Evolutionary conservation across 1,140 invertebrate genomes (phyloP).

Genomic region (Pseudachorutes palmiensis): DNA sequence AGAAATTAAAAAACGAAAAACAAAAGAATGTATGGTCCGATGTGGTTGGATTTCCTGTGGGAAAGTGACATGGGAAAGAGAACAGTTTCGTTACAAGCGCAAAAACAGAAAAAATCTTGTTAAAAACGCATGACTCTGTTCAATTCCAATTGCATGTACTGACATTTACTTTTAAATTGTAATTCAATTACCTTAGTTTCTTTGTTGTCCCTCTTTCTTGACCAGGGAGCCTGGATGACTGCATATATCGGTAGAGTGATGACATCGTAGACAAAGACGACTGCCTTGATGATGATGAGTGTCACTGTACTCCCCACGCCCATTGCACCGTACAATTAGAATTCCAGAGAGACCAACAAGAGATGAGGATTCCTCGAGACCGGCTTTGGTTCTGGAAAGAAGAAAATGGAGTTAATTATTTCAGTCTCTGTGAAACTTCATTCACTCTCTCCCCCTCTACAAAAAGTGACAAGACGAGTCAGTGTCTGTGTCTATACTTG

Average conservation of each 20-base stretch:
- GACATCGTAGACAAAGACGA: constrained; percentile 77
- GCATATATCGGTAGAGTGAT: constrained; percentile 83
- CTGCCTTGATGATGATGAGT: constrained; percentile 56
- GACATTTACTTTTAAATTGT: not conserved
- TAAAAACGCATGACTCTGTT: not conserved
- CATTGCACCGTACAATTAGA: constrained; percentile 21
- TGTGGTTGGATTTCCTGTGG: too few relatives aligned
- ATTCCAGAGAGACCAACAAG: too few relatives aligned
- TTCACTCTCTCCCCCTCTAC: too few relatives aligned
- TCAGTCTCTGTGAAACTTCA: too few relatives aligned
- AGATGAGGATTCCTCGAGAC: too few relatives aligned
- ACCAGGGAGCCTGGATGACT: constrained; percentile 78
- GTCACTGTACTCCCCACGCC: constrained; percentile 17
- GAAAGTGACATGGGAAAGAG: too few relatives aligned
- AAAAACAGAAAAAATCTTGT: too few relatives aligned
- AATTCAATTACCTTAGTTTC: constrained; percentile 40
- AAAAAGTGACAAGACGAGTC: too few relatives aligned
- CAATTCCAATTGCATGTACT: constrained; percentile 4
- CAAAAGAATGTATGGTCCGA: too few relatives aligned
- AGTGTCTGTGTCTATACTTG: too few relatives aligned
- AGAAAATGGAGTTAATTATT: not conserved
- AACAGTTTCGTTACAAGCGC: too few relatives aligned
- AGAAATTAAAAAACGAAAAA: too few relatives aligned
- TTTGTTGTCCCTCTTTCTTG: constrained; percentile 54
- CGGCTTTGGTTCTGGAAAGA: not conserved